Percentiles rank a stretch among this genome's conserved stretches.
phyloP scores from a whole-genome alignment of 2,797 vertebrate species.

The Coregonus sp. region DNA sequence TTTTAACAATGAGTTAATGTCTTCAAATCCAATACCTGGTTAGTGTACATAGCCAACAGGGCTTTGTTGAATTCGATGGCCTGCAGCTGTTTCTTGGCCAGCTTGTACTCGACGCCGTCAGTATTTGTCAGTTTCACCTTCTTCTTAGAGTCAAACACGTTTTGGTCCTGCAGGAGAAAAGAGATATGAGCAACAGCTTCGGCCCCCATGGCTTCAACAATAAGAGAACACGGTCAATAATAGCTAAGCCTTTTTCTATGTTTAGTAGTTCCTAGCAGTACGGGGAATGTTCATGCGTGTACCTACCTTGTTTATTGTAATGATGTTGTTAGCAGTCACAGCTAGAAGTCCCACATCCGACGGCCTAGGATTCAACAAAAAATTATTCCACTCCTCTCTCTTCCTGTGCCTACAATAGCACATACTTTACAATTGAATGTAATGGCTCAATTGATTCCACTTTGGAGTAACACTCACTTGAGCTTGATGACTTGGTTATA shows the following conservation, averaged over 20 bases:
- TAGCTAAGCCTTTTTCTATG: background rate
- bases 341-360: constrained; percentile 94
- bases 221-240: background rate
- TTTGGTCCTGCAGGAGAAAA: constrained; percentile 87
- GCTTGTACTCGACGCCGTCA: constrained; percentile 95
- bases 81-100: constrained; percentile 92
- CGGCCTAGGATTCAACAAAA: constrained; percentile 76
- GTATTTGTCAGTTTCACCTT: constrained; percentile 96
- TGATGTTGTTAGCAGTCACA: constrained; percentile 98
- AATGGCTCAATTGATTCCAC: background rate
- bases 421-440: background rate
- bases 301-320: constrained; percentile 96
- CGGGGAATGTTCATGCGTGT: background rate
- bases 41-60: constrained; percentile 97
- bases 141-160: constrained; percentile 99
- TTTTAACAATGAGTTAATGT: background rate
- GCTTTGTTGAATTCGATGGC: constrained; percentile 98
- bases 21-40: constrained; percentile 58
- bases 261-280: background rate
- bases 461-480: constrained; percentile 79
- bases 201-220: background rate
- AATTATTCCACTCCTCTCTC: background rate
- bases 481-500: constrained; percentile 99
- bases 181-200: background rate
- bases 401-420: background rate